phyloP scores from a whole-genome alignment of 2,797 vertebrate species.

The Xenentodon cancila region DNA sequence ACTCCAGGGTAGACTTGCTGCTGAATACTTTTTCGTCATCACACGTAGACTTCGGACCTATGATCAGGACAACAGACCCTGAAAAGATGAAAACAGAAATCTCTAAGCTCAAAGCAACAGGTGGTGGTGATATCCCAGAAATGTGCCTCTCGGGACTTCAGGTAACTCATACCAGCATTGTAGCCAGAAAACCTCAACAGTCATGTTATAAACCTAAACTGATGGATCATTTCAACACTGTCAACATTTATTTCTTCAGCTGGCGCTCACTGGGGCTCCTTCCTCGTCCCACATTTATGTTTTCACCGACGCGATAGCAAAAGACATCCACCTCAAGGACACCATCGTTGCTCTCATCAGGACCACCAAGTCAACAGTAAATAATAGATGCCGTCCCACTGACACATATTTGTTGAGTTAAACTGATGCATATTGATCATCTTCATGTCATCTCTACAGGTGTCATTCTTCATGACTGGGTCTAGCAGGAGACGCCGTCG shows the following conservation, averaged over 20 bases:
- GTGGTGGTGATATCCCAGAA: conserved; percentile 73
- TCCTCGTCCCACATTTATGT: conserved; percentile 79
- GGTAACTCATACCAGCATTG: conserved; percentile 45
- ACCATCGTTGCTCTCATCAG: conserved; percentile 77
- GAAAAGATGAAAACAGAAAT: conserved; percentile 75
- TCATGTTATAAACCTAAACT: neutral
- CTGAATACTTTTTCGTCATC: neutral
- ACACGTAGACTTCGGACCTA: conserved; percentile 74
- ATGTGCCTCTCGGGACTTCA: conserved; percentile 82
- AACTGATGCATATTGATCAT: neutral
- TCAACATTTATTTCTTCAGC: conserved; percentile 46
- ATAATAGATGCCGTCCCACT: neutral
- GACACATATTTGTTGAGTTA: neutral
- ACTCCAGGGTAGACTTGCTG: neutral
- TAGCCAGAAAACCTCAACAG: neutral
- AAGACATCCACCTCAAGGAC: conserved; percentile 74
- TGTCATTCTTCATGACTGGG: conserved; percentile 69
- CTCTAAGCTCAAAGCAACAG: conserved; percentile 33
- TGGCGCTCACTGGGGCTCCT: conserved; percentile 79
- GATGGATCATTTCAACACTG: too few relatives aligned
- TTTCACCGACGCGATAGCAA: conserved; percentile 79
- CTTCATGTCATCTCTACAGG: conserved; percentile 48
- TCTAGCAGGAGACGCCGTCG: conserved; percentile 10
- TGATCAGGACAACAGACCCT: conserved; percentile 70
- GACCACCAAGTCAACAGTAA: conserved; percentile 77